Conservation (phyloP, 2,113 vertebrate genomes). For the Mixornis gularis region DNA sequence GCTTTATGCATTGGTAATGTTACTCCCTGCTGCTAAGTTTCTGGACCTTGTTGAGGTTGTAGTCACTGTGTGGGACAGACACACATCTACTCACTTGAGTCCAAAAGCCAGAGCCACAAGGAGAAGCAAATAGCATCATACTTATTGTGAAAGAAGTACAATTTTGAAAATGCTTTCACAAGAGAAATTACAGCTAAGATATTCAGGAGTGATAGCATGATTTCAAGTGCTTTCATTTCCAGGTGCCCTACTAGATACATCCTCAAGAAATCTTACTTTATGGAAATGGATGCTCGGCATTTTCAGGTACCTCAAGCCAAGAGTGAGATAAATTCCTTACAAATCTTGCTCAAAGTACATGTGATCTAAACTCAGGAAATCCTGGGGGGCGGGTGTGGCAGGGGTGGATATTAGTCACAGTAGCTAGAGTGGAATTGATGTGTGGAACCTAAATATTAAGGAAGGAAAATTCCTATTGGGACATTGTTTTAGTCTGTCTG, state of each 20-base stretch:
- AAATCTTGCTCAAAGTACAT: not conserved
- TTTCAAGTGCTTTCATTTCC: slow-evolving; percentile 2
- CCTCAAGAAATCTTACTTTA: not conserved
- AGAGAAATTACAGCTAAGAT: not conserved
- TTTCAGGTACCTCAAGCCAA: not conserved
- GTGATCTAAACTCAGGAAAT: not conserved
- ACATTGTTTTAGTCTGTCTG: not conserved
- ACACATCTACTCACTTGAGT: not conserved
- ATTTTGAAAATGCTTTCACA: not conserved
- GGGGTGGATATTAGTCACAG: not conserved
- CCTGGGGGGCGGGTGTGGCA: not conserved
- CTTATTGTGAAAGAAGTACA: not conserved
- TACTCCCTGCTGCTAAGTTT: not conserved
- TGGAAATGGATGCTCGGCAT: not conserved
- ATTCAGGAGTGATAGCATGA: not conserved
- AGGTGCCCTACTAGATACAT: not conserved
- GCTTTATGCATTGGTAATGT: not conserved
- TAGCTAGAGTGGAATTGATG: not conserved
- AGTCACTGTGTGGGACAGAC: not conserved
- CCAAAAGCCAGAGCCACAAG: not conserved
- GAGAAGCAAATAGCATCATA: not conserved
- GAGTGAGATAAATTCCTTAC: not conserved
- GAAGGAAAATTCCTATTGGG: not conserved
- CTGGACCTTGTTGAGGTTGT: not conserved
- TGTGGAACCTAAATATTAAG: not conserved